These are phyloP conservation scores for Zaprionus taronus DNA, from an alignment of 1,140 invertebrate species.

Conservation along the genomic window DNA sequence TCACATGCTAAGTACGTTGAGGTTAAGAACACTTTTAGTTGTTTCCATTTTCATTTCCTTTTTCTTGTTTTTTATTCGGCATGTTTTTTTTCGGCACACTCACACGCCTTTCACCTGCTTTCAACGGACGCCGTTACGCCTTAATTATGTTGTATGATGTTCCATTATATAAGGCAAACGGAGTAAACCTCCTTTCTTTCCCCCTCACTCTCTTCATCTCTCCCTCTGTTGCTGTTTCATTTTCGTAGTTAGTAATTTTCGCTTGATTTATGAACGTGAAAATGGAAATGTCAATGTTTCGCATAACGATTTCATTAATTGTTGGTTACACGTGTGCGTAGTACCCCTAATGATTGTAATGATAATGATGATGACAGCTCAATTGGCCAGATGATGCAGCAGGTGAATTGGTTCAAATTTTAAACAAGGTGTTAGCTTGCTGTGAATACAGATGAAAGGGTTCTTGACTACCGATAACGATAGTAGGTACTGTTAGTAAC, in stretches of 20 bases:
- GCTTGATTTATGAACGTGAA: conserved; percentile 79
- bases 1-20: conserved; percentile 44
- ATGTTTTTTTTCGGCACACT: conserved; percentile 73
- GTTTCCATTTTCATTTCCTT: conserved; percentile 15
- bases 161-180: conserved; percentile 63
- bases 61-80: conserved; percentile 28
- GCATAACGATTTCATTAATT: conserved; percentile 79
- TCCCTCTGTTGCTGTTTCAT: conserved; percentile 27
- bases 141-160: conserved; percentile 78
- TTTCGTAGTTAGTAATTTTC: conserved; percentile 52
- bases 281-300: conserved; percentile 79
- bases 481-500: background rate
- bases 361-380: conserved; percentile 63
- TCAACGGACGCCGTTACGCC: conserved; percentile 64
- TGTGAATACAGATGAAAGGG: background rate
- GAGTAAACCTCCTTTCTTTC: conserved; percentile 32
- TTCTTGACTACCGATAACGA: background rate
- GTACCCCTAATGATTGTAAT: conserved; percentile 39
- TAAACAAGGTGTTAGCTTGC: conserved; percentile 9
- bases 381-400: conserved; percentile 46
- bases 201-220: background rate
- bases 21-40: conserved; percentile 41
- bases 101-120: conserved; percentile 78
- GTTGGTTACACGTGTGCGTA: conserved; percentile 54
- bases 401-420: conserved; percentile 29